A percentile compares a stretch with the other conserved stretches of the same genome.
Conservation (phyloP, 2,888 invertebrate genomes). For the Chymomyza amoena region DNA sequence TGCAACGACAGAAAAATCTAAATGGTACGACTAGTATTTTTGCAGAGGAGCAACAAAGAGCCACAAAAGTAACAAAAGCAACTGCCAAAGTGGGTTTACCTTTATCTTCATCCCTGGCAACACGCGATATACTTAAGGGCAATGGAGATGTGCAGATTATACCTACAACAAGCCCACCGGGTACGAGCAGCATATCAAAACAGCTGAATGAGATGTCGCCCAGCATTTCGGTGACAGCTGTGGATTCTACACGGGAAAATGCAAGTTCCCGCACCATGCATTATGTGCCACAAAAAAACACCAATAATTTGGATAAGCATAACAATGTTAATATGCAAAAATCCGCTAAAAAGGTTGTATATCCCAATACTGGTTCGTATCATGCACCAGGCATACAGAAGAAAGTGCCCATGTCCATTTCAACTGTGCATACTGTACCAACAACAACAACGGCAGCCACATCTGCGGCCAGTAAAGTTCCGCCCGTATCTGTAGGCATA, state of each 20-base stretch:
- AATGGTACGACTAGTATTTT: not conserved
- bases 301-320: not conserved
- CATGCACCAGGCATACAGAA: not conserved
- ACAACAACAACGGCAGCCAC: not conserved
- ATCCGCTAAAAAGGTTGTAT: not conserved
- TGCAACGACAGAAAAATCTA: not conserved
- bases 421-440: not conserved
- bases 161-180: constrained; percentile 68
- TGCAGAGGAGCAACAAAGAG: not conserved
- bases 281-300: not conserved
- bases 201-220: constrained; percentile 72
- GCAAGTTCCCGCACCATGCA: not conserved
- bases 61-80: constrained; percentile 8
- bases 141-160: constrained; percentile 74
- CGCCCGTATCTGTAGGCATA: not conserved
- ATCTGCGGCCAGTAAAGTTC: not conserved
- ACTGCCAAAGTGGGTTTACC: constrained; percentile 16
- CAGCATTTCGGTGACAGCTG: constrained; percentile 71
- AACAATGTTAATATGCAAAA: not conserved
- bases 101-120: constrained; percentile 12
- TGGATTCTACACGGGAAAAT: constrained; percentile 12
- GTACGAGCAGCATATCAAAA: constrained; percentile 67
- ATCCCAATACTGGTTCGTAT: not conserved
- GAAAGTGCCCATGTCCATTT: not conserved
- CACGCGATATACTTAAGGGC: constrained; percentile 44